A percentile compares a stretch with the other conserved stretches of the same genome.
phyloP scores from a whole-genome alignment of 1,140 invertebrate genomes.

The Pseudomyrmex cubaensis region DNA sequence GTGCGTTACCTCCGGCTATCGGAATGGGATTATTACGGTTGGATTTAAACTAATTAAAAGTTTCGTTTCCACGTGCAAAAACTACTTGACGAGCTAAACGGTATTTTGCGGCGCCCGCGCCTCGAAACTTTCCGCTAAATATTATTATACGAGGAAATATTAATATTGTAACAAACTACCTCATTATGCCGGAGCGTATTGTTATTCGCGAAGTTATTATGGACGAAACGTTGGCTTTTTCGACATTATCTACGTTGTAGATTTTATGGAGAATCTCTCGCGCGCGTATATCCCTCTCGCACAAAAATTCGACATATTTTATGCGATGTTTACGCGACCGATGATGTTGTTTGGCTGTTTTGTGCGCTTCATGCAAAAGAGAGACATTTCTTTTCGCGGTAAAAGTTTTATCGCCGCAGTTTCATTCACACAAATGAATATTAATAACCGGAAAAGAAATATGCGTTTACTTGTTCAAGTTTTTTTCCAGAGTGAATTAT shows the following conservation, averaged over 20 bases:
- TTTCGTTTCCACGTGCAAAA: slow-evolving; percentile 1
- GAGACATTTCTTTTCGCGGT: too few relatives aligned
- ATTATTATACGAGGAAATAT: slow-evolving; percentile 22
- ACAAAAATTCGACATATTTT: too few relatives aligned
- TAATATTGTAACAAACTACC: slow-evolving; percentile 45
- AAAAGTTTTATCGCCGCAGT: too few relatives aligned
- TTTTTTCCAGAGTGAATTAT: neutral
- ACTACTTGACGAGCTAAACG: slow-evolving; percentile 29
- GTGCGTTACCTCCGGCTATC: slow-evolving; percentile 9
- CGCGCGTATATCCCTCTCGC: too few relatives aligned
- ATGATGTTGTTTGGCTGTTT: too few relatives aligned
- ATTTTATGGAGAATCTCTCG: too few relatives aligned
- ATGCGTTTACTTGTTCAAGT: neutral
- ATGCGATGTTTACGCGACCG: too few relatives aligned
- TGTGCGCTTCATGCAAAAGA: too few relatives aligned
- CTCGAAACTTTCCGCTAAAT: slow-evolving; percentile 1
- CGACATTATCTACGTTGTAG: too few relatives aligned
- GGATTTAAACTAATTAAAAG: slow-evolving; percentile 39
- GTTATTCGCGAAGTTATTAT: neutral
- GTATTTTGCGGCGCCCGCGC: neutral
- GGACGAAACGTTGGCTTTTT: neutral
- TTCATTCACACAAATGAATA: neutral
- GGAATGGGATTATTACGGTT: slow-evolving; percentile 13
- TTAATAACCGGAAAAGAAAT: neutral
- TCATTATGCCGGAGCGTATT: slow-evolving; percentile 27